Percentiles rank a stretch among this genome's conserved stretches.
These are phyloP conservation scores for Chaetodon trifasciatus DNA, from an alignment of 2,797 vertebrate genomes.

Conservation along the genomic window DNA sequence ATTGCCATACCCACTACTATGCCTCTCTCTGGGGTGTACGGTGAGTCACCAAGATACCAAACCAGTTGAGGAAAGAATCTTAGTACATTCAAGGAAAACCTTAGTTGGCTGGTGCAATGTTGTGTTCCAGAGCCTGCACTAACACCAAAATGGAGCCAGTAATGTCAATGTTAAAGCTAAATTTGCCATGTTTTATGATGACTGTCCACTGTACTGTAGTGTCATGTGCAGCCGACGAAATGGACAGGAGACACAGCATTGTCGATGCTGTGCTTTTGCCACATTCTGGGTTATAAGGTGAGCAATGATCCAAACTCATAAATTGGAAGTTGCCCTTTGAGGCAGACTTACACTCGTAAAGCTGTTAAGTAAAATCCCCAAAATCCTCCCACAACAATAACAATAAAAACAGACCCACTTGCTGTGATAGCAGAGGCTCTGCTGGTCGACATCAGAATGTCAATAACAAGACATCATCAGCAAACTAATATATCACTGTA, in stretches of 20 bases:
- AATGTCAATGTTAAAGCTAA: background rate
- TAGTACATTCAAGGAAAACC: background rate
- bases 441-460: background rate
- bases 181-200: background rate
- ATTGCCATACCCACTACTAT: background rate
- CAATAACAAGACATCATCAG: slow-evolving; percentile 15
- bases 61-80: background rate
- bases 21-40: background rate
- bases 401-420: slow-evolving; percentile 1
- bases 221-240: background rate
- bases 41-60: background rate
- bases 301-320: slow-evolving; percentile 35
- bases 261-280: background rate
- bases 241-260: background rate
- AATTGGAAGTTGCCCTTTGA: slow-evolving; percentile 14
- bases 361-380: slow-evolving; percentile 30
- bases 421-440: background rate
- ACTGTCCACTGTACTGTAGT: background rate
- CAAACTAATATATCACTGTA: slow-evolving; percentile 1
- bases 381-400: slow-evolving; percentile 34
- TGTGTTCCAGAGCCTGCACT: background rate
- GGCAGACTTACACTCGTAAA: slow-evolving; percentile 11
- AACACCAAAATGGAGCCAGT: background rate
- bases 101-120: background rate
- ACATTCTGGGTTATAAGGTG: background rate